phyloP scores from a whole-genome alignment of 1,140 invertebrate species.

The Lordiphosa clarofinis region DNA sequence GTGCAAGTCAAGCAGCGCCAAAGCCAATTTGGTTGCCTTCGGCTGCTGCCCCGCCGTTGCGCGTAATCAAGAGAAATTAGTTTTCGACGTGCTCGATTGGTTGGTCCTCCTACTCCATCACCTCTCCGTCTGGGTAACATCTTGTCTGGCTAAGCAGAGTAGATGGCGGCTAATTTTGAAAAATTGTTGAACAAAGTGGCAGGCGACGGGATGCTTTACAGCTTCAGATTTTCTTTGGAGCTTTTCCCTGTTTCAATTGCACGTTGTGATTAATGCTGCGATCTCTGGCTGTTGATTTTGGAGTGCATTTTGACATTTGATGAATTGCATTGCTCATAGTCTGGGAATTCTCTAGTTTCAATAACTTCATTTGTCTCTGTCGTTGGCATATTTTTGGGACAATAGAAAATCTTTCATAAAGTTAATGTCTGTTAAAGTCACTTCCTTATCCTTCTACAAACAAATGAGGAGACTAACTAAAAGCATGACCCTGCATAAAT shows the following conservation, averaged over 20 bases:
- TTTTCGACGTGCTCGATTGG: conserved; percentile 77
- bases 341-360: conserved; percentile 38
- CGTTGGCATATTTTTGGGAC: conserved; percentile 47
- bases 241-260: conserved; percentile 44
- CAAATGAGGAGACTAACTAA: too few relatives aligned
- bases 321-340: conserved; percentile 64
- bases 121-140: conserved; percentile 24
- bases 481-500: too few relatives aligned
- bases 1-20: conserved; percentile 34
- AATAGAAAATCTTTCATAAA: conserved; percentile 4
- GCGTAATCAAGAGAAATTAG: conserved; percentile 78
- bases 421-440: too few relatives aligned
- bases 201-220: conserved; percentile 15
- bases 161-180: conserved; percentile 69
- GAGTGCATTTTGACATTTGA: conserved; percentile 75
- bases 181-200: conserved; percentile 71
- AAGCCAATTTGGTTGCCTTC: conserved; percentile 59
- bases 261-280: conserved; percentile 61
- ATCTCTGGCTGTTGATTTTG: conserved; percentile 70
- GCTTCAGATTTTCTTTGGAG: conserved; percentile 9
- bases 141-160: conserved; percentile 28
- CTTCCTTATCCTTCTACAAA: too few relatives aligned
- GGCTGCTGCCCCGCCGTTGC: conserved; percentile 8
- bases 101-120: conserved; percentile 16
- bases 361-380: conserved; percentile 76